Percentiles rank a stretch among this genome's conserved stretches.
Conservation (phyloP, 1,140 invertebrate genomes). For the Papilio polytes region DNA sequence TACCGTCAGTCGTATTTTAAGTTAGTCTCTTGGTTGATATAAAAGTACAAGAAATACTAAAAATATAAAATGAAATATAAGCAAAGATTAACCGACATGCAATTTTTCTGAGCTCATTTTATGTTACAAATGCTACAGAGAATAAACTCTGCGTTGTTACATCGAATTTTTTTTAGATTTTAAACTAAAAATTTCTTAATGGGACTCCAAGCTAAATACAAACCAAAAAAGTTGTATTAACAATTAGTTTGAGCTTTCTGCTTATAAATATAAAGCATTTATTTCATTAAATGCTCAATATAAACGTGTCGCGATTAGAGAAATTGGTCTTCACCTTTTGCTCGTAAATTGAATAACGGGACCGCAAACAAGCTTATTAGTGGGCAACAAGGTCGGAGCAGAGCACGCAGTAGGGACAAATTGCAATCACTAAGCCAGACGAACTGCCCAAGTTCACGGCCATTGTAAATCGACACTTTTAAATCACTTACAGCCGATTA, state of each 20-base stretch:
- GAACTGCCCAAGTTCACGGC: conserved; percentile 34
- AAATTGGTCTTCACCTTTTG: no score
- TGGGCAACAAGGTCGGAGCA: background rate
- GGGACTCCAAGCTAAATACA: no score
- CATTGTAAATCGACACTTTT: background rate
- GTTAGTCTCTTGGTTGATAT: background rate
- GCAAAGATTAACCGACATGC: no score
- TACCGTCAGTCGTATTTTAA: conserved; percentile 3
- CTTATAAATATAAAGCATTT: no score
- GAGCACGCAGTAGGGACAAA: conserved; percentile 23
- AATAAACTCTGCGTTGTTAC: background rate
- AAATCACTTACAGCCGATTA: background rate
- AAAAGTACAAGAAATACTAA: background rate
- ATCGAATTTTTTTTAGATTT: background rate
- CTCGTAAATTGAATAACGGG: no score
- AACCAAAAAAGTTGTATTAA: no score
- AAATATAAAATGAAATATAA: background rate
- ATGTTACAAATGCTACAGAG: no score
- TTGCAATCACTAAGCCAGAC: conserved; percentile 30
- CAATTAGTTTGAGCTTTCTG: no score
- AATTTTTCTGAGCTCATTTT: no score
- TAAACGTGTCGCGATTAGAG: no score
- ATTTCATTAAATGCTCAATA: no score
- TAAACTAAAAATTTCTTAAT: background rate
- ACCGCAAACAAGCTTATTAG: background rate